These are phyloP conservation scores for Chinchilla lanigera DNA, from an alignment of 2,113 vertebrate genomes.

Conservation along the genomic window DNA sequence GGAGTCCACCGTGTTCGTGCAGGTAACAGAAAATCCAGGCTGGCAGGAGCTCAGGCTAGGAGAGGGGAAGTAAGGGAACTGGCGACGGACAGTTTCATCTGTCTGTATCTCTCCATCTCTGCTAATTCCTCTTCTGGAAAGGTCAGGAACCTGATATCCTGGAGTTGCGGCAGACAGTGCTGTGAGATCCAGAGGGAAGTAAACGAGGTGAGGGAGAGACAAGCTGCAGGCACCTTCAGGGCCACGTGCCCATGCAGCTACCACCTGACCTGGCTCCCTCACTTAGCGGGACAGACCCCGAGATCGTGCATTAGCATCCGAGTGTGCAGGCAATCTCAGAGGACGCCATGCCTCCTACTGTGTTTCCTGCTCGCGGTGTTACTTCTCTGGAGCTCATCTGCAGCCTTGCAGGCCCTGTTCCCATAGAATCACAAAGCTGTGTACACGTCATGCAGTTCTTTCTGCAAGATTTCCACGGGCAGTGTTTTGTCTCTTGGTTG, in stretches of 20 bases:
- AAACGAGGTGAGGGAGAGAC: not conserved
- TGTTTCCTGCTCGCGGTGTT: not conserved
- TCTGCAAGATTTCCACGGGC: not conserved
- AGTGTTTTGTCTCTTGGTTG: not conserved
- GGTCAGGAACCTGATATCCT: not conserved
- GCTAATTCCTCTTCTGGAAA: not conserved
- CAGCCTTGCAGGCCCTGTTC: not conserved
- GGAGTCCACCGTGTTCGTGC: not conserved
- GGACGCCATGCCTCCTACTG: fast-evolving
- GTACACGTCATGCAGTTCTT: not conserved
- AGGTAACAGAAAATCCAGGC: not conserved
- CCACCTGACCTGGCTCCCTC: not conserved
- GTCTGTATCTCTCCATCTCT: not conserved
- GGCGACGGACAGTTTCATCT: not conserved
- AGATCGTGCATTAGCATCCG: not conserved
- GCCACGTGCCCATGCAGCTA: not conserved
- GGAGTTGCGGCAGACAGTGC: not conserved
- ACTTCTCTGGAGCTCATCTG: not conserved
- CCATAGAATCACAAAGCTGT: not conserved
- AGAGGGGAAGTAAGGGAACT: not conserved
- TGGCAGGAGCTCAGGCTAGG: not conserved
- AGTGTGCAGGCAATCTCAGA: not conserved
- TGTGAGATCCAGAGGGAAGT: not conserved
- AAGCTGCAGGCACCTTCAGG: not conserved
- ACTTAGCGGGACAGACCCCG: not conserved